A percentile compares a stretch with the other conserved stretches of the same genome.
Evolutionary conservation across 2,888 invertebrate genomes (phyloP).

Genomic region (Sialis lutaria): DNA sequence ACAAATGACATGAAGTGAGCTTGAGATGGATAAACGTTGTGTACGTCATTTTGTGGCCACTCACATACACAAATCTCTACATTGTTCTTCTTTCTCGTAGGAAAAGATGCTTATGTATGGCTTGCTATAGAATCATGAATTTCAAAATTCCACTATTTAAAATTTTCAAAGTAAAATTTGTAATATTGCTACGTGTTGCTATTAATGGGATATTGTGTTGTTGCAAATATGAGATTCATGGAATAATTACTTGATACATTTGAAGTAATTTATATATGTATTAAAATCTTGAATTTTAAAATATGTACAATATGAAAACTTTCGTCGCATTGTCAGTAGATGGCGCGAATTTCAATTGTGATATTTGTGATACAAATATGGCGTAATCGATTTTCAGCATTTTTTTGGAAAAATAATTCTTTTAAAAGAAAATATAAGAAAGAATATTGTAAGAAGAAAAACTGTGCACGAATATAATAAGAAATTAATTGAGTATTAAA

Average conservation of each 20-base stretch:
- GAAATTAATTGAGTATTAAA: background rate
- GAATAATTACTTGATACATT: background rate
- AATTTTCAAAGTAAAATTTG: too few species aligned
- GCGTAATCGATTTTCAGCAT: slow-evolving; percentile 3
- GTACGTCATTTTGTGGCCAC: too few species aligned
- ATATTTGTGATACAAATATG: slow-evolving; percentile 5
- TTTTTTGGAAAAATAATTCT: background rate
- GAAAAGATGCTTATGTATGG: too few species aligned
- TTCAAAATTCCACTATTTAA: too few species aligned
- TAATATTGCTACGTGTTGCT: too few species aligned
- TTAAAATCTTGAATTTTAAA: background rate
- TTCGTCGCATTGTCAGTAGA: slow-evolving; percentile 7
- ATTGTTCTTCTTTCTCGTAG: too few species aligned
- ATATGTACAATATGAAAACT: background rate
- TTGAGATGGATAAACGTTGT: background rate
- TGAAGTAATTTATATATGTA: background rate
- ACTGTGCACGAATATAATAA: background rate
- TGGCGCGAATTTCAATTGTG: slow-evolving; percentile 9
- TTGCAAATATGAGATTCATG: background rate
- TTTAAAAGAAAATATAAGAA: background rate
- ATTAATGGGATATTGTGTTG: too few species aligned
- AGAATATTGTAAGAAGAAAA: background rate
- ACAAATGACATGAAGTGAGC: background rate
- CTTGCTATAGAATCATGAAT: too few species aligned
- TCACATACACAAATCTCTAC: too few species aligned